These are phyloP conservation scores for Sebastiscus albofasciatus DNA, from an alignment of 2,797 vertebrate species.

Conservation along the genomic window DNA sequence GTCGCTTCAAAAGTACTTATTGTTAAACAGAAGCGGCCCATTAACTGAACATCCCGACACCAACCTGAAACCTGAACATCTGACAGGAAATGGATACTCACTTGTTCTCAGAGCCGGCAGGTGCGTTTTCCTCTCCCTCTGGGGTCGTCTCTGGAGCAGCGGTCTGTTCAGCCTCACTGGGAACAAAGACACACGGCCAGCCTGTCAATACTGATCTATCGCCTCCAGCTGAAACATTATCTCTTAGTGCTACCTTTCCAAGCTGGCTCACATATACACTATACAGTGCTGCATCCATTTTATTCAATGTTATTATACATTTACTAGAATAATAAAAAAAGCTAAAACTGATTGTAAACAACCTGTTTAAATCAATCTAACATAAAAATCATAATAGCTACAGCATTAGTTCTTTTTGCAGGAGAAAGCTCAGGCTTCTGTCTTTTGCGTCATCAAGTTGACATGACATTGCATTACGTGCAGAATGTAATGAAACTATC, in stretches of 20 bases:
- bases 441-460: too few species aligned
- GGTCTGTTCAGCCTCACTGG: slow-evolving; percentile 93
- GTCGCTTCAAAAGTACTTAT: not conserved
- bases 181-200: slow-evolving; percentile 39
- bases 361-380: too few species aligned
- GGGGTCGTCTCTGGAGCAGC: slow-evolving; percentile 90
- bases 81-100: slow-evolving; percentile 77
- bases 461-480: too few species aligned
- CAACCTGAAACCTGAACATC: not conserved
- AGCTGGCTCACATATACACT: not conserved
- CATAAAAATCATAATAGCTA: too few species aligned
- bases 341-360: not conserved
- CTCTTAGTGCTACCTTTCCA: not conserved
- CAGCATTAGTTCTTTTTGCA: too few species aligned
- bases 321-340: not conserved
- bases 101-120: slow-evolving; percentile 97
- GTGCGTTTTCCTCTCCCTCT: slow-evolving; percentile 93
- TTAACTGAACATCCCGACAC: not conserved
- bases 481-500: too few species aligned
- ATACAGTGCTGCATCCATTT: not conserved
- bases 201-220: not conserved
- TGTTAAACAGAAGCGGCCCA: not conserved
- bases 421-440: too few species aligned
- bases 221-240: not conserved
- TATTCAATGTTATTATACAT: not conserved